phyloP scores from a whole-genome alignment of 2,888 invertebrate genomes.

The Celastrina argiolus region DNA sequence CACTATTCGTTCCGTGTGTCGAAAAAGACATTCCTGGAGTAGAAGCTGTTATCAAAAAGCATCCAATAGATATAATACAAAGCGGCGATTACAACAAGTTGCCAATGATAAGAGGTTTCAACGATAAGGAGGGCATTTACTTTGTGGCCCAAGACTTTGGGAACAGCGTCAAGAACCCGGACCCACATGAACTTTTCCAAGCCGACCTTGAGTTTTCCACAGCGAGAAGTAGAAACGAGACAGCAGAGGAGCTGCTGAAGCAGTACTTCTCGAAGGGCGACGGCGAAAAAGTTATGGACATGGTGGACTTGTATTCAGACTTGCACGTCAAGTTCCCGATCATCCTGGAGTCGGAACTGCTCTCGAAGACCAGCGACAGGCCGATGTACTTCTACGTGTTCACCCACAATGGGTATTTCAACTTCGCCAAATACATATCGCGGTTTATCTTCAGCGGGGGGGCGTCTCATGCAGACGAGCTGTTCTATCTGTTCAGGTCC shows the following conservation, averaged over 20 bases:
- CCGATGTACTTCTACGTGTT: conserved; percentile 67
- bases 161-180: conserved; percentile 41
- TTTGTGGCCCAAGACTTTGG: conserved; percentile 62
- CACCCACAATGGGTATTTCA: conserved; percentile 58
- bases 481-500: conserved; percentile 67
- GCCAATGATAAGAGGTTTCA: conserved; percentile 67
- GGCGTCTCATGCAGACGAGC: conserved; percentile 66
- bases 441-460: conserved; percentile 48
- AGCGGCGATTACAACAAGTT: conserved; percentile 63
- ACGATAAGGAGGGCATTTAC: conserved; percentile 64
- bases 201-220: conserved; percentile 56
- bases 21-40: conserved; percentile 59
- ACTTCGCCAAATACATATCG: conserved; percentile 62
- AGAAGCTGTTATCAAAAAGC: conserved; percentile 53
- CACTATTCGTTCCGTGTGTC: conserved; percentile 61
- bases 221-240: conserved; percentile 49
- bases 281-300: conserved; percentile 61
- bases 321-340: conserved; percentile 63
- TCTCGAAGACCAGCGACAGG: conserved; percentile 50
- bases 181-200: conserved; percentile 47
- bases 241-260: conserved; percentile 45
- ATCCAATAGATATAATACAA: conserved; percentile 53
- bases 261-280: conserved; percentile 55
- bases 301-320: conserved; percentile 65
- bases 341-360: conserved; percentile 57